phyloP scores from a whole-genome alignment of 2,113 vertebrate species.

The Peromyscus leucopus region DNA sequence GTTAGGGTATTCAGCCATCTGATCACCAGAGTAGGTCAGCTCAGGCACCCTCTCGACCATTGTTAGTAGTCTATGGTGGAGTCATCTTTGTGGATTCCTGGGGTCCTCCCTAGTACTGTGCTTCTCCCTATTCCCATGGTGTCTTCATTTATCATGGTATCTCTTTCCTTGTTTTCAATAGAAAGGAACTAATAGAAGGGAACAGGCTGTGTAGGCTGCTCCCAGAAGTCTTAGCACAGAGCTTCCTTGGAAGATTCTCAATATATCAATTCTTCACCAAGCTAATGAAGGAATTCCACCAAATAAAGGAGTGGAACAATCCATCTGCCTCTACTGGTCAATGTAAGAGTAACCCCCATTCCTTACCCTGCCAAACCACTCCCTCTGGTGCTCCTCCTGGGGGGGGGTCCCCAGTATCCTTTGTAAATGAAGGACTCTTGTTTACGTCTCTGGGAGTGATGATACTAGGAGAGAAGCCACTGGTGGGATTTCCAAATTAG shows the following conservation, averaged over 20 bases:
- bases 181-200: too few relatives aligned
- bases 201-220: neutral
- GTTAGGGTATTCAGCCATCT: too few relatives aligned
- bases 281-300: neutral
- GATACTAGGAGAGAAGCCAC: neutral
- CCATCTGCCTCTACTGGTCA: neutral
- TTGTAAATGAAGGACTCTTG: neutral
- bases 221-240: neutral
- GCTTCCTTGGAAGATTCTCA: neutral
- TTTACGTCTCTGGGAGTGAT: neutral
- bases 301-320: neutral
- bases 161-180: neutral
- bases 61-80: too few relatives aligned
- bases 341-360: too few relatives aligned
- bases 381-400: neutral
- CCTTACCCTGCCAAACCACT: neutral
- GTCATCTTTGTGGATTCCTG: too few relatives aligned
- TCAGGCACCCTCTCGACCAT: too few relatives aligned
- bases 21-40: too few relatives aligned
- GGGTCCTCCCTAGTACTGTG: too few relatives aligned
- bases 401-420: neutral
- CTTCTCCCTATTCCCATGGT: too few relatives aligned
- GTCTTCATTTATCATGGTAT: too few relatives aligned
- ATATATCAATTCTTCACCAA: neutral
- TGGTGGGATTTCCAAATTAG: constrained; percentile 46